phyloP scores from a whole-genome alignment of 2,797 vertebrate species.

The Chiroxiphia lanceolata region DNA sequence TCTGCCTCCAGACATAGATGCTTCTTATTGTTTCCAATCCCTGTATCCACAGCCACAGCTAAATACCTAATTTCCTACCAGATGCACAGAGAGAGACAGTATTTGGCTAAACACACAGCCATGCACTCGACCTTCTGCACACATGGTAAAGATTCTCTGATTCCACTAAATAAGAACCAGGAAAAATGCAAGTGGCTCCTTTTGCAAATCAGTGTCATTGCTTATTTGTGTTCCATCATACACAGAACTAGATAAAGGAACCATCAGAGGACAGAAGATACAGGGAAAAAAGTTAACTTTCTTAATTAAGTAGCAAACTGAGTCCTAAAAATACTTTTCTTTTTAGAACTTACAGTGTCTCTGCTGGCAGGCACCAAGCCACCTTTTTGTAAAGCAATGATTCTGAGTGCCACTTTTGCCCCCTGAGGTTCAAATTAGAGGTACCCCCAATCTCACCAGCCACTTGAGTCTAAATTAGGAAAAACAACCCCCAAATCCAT shows the following conservation, averaged over 20 bases:
- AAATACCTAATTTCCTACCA: not conserved
- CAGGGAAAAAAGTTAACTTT: not conserved
- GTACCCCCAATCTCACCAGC: not conserved
- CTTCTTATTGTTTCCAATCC: not conserved
- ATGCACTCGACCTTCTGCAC: not conserved
- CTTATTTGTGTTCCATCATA: not conserved
- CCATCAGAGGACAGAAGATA: not conserved
- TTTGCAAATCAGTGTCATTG: not conserved
- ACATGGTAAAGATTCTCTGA: not conserved
- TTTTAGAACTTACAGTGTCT: not conserved
- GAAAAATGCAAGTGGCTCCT: not conserved
- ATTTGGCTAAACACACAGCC: not conserved
- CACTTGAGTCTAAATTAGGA: not conserved
- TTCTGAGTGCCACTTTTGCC: not conserved
- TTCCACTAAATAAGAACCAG: not conserved
- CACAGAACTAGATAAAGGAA: not conserved
- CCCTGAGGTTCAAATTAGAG: not conserved
- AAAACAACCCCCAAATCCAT: not conserved
- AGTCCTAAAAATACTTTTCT: not conserved
- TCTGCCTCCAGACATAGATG: not conserved
- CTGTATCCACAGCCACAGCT: not conserved
- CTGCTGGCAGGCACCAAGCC: not conserved
- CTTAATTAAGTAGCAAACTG: not conserved
- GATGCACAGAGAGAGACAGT: not conserved
- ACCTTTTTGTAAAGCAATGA: not conserved